Conservation (phyloP, 2,888 invertebrate genomes). For the Troglohyphantes excavatus region DNA sequence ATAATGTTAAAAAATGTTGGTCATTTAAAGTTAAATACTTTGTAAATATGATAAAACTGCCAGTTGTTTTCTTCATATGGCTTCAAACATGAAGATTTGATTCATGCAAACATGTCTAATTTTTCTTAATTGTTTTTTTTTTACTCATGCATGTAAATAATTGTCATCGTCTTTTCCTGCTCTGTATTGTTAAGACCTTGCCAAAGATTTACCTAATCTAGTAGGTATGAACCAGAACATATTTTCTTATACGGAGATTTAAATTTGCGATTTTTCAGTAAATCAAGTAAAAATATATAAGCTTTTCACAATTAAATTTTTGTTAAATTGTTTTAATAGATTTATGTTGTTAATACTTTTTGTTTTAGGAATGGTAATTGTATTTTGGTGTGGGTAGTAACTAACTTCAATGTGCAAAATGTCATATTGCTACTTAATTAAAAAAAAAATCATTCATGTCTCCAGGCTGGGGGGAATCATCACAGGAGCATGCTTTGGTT, state of each 20-base stretch:
- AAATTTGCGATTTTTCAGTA: not conserved
- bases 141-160: constrained; percentile 40
- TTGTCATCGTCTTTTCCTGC: not conserved
- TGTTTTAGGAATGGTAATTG: too few relatives aligned
- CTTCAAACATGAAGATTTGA: constrained; percentile 2
- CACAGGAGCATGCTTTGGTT: too few relatives aligned
- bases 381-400: too few relatives aligned
- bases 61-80: constrained; percentile 7
- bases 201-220: constrained; percentile 47
- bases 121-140: constrained; percentile 20
- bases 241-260: not conserved
- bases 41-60: constrained; percentile 42
- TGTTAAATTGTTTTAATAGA: too few relatives aligned
- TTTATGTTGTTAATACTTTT: too few relatives aligned
- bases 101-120: not conserved
- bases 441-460: too few relatives aligned
- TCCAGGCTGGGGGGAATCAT: too few relatives aligned
- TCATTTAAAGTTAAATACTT: not conserved
- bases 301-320: not conserved
- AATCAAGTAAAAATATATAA: not conserved
- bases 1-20: not conserved
- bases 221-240: not conserved
- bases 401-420: too few relatives aligned
- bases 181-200: constrained; percentile 42
- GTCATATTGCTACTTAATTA: too few relatives aligned